Conservation (phyloP, 2,888 invertebrate genomes). For the Hipparchia semele region DNA sequence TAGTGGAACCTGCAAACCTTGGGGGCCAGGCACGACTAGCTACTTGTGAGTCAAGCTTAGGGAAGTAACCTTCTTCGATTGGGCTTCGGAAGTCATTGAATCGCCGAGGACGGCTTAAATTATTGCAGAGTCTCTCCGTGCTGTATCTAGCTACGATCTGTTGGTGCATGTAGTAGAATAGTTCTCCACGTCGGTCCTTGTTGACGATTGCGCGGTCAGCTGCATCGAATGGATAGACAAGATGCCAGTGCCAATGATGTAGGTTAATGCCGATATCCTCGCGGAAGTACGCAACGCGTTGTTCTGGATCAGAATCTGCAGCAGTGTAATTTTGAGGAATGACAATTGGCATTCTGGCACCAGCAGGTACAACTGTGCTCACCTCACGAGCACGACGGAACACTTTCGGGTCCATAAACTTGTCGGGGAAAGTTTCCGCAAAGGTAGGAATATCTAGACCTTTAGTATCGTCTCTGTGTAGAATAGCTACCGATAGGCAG, state of each 20-base stretch:
- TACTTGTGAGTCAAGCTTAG: slow-evolving; percentile 91
- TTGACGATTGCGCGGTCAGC: slow-evolving; percentile 82
- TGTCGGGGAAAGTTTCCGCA: slow-evolving; percentile 91
- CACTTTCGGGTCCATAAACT: slow-evolving; percentile 89
- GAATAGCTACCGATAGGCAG: slow-evolving; percentile 87
- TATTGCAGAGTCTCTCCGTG: slow-evolving; percentile 89
- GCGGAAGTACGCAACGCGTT: slow-evolving; percentile 91
- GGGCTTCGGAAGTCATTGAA: slow-evolving; percentile 86
- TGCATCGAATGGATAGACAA: slow-evolving; percentile 91
- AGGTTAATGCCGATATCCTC: slow-evolving; percentile 93
- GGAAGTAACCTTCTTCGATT: slow-evolving; percentile 91
- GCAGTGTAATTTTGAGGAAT: slow-evolving; percentile 91
- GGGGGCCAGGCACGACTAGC: slow-evolving; percentile 90
- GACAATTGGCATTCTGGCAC: slow-evolving; percentile 85
- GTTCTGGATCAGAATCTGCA: slow-evolving; percentile 88
- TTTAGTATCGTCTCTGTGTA: slow-evolving; percentile 87
- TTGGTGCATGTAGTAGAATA: slow-evolving; percentile 92
- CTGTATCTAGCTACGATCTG: slow-evolving; percentile 89
- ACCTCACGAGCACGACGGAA: slow-evolving; percentile 88
- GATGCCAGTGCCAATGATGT: slow-evolving; percentile 97
- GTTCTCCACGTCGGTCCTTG: slow-evolving; percentile 90
- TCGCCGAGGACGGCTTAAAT: slow-evolving; percentile 84
- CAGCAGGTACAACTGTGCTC: slow-evolving; percentile 83
- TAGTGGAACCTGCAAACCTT: slow-evolving; percentile 73
- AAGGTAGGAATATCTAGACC: slow-evolving; percentile 88